These are phyloP conservation scores for Calliphora vicina DNA, from an alignment of 1,140 invertebrate genomes.

Conservation along the genomic window DNA sequence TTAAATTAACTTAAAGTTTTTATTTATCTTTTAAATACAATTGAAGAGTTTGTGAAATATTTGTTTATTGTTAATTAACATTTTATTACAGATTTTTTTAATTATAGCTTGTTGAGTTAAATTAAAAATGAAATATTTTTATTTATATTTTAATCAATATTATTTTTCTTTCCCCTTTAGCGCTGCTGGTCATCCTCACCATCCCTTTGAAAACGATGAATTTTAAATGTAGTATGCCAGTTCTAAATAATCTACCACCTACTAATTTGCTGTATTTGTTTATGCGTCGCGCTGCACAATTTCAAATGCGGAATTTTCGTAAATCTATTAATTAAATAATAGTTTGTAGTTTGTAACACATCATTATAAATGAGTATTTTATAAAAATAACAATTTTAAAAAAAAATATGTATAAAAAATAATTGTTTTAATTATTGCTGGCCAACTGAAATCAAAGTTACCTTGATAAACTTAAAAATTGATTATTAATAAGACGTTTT, in stretches of 20 bases:
- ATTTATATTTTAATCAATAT: neutral
- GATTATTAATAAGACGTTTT: no score
- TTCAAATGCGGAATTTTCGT: neutral
- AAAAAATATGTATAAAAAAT: neutral
- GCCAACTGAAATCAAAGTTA: no score
- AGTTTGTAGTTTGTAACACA: neutral
- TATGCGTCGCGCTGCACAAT: neutral
- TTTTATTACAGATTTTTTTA: no score
- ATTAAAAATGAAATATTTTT: no score
- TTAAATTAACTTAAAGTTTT: no score
- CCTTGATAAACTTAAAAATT: no score
- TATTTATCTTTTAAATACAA: no score
- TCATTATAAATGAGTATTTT: neutral
- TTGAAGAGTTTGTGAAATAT: no score
- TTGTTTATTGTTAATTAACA: no score
- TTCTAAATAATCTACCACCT: neutral
- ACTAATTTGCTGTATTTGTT: neutral
- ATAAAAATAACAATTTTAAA: neutral
- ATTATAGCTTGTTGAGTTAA: no score
- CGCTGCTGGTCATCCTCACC: slow-evolving; percentile 47
- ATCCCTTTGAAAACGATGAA: slow-evolving; percentile 55
- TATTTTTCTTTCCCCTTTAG: slow-evolving; percentile 41
- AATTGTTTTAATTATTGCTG: no score
- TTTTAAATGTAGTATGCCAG: slow-evolving; percentile 40
- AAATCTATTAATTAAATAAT: neutral